Base-by-base conservation (phyloP, 2,888 invertebrate species). In the Drosophila mayaguana region DNA sequence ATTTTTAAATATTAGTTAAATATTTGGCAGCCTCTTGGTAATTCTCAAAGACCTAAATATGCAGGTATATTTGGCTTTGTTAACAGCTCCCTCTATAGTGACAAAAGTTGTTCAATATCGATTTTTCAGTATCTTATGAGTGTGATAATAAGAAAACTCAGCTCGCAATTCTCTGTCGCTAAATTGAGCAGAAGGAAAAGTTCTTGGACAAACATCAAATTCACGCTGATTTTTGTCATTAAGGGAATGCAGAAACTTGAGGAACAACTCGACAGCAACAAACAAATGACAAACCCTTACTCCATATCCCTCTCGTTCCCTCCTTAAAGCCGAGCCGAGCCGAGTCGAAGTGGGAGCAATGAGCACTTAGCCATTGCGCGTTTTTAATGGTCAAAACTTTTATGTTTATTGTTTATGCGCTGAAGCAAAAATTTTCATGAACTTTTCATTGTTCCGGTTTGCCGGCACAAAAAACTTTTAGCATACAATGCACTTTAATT, bases 361-460 rank as follows among this genome's bases (percentile, higher is more conserved):
- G 85, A 80, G 67, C 83, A 85, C 88, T 88, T 75, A 76, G 72
- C 67, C 68, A 81, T 65, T 87, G 82, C 80, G 73, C 88, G 75
- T 75, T 90, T 89, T 86, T 88, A 86, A 86, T 86, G 90, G 86
- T 81, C 75, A 74, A 86, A 89, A 86, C 72, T 86, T 90, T 86
- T 84, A 81, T 88, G 84, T 86, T 86, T 86, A 90, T 90, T 90
- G 90, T 86, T 90, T 90, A 88, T 88, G 90, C 87, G 84, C 73
- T 90, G 81, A 81, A 81, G 90, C 90, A 79, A 81, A 88, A 88
- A 86, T 86, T 86, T 86, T 88, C 84, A 86, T 86, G 89, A 86
- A 86, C 90, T 86, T 86, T 86, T 90, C 90, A 86, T 86, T 86
- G 86, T 86, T 86, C 90, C 89, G 90, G 90, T 88, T 86, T 86